Conservation (phyloP, 1,140 invertebrate species). For the Drosophila malerkotliana region DNA sequence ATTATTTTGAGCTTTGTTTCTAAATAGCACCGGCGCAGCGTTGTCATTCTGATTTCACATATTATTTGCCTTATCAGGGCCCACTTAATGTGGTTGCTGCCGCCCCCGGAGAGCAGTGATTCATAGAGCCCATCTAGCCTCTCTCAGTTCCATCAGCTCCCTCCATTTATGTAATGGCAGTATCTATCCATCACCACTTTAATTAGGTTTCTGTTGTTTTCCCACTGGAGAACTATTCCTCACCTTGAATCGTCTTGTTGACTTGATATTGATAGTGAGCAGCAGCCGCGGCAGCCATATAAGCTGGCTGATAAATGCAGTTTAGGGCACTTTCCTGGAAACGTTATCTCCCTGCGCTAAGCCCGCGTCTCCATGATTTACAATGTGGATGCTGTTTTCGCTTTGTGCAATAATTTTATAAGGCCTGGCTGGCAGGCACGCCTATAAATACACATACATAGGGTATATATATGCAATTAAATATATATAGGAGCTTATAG, state of each 20-base stretch:
- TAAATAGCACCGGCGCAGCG: constrained; percentile 16
- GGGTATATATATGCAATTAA: constrained; percentile 24
- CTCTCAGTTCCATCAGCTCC: neutral
- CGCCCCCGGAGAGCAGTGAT: constrained; percentile 16
- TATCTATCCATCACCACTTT: constrained; percentile 25
- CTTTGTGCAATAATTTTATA: constrained; percentile 14
- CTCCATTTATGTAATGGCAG: constrained; percentile 12
- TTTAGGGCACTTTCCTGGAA: constrained; percentile 36
- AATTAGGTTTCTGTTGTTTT: constrained; percentile 35
- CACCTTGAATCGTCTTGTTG: constrained; percentile 38
- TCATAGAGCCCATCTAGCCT: constrained; percentile 3
- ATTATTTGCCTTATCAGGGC: constrained; percentile 28
- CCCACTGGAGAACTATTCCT: constrained; percentile 13
- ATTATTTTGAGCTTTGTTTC: constrained; percentile 31
- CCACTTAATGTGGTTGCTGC: constrained; percentile 10
- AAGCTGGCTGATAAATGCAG: constrained; percentile 36
- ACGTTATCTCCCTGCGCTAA: constrained; percentile 36
- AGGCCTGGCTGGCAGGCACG: constrained; percentile 13
- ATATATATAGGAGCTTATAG: constrained; percentile 4
- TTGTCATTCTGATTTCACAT: constrained; percentile 26
- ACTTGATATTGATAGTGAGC: constrained; percentile 34
- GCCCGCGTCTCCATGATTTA: constrained; percentile 41
- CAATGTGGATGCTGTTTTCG: constrained; percentile 46
- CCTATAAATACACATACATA: constrained; percentile 31
- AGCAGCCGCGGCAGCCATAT: neutral